A percentile compares a stretch with the other conserved stretches of the same genome.
Evolutionary conservation across 1,140 invertebrate genomes (phyloP).

Genomic region (Theocolax elegans): DNA sequence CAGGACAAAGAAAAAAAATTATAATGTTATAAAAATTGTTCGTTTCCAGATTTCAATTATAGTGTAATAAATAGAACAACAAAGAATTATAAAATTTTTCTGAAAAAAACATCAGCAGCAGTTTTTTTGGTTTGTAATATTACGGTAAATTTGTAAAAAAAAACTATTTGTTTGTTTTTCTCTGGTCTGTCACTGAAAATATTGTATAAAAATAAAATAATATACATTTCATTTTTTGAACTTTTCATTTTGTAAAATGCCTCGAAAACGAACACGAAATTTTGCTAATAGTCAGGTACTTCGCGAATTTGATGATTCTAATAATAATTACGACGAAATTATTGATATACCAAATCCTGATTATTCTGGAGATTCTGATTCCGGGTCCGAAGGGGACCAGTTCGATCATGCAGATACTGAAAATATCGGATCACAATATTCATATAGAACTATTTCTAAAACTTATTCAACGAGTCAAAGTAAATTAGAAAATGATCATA

Average conservation of each 20-base stretch:
- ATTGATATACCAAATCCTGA: too few relatives aligned
- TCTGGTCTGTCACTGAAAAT: constrained; percentile 4
- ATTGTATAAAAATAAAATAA: constrained; percentile 6
- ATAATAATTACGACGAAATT: neutral
- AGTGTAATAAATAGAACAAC: neutral
- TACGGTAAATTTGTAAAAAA: neutral
- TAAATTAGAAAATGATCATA: constrained; percentile 10
- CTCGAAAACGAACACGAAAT: constrained; percentile 8
- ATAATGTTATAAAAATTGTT: neutral
- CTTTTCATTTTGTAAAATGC: constrained; percentile 6
- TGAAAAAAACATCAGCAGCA: too few relatives aligned
- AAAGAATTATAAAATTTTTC: too few relatives aligned
- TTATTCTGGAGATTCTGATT: constrained; percentile 8
- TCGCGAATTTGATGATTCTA: constrained; percentile 4
- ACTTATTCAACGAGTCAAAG: constrained; percentile 12
- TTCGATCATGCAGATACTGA: constrained; percentile 13
- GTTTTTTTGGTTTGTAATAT: neutral
- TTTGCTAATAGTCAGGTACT: constrained; percentile 1
- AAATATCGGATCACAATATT: constrained; percentile 9
- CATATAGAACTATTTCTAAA: constrained; percentile 13
- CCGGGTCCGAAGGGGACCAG: constrained; percentile 9
- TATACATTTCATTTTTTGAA: neutral
- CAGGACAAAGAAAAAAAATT: too few relatives aligned
- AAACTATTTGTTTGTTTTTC: constrained; percentile 5
- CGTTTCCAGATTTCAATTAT: neutral